Conservation (phyloP, 2,888 invertebrate genomes). For the Rhagophthalmus giganteus region DNA sequence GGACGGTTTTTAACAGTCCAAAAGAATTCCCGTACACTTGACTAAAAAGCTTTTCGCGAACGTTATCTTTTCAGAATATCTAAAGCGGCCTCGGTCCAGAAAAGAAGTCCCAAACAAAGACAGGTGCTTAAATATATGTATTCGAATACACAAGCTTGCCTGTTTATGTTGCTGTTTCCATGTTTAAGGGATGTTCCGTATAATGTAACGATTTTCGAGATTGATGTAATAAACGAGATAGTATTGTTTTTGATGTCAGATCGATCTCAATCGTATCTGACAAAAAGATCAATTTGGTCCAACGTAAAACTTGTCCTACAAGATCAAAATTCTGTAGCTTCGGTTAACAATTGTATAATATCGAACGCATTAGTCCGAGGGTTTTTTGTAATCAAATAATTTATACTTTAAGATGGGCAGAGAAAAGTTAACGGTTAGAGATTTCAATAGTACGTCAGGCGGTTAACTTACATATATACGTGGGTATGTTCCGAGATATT, state of each 20-base stretch:
- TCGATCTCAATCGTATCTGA: conserved; percentile 33
- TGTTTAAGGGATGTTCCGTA: conserved; percentile 38
- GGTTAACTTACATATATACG: conserved; percentile 12
- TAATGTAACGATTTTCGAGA: conserved; percentile 37
- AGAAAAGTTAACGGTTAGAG: conserved; percentile 16
- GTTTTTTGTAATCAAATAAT: too few relatives aligned
- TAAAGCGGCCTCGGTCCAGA: conserved; percentile 20
- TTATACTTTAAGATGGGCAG: conserved; percentile 1
- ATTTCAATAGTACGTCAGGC: conserved; percentile 26
- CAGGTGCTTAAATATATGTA: conserved; percentile 36
- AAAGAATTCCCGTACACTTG: conserved; percentile 13
- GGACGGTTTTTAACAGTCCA: conserved; percentile 1
- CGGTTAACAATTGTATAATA: not conserved
- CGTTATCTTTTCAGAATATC: conserved; percentile 32
- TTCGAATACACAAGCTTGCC: conserved; percentile 28
- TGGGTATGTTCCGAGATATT: conserved; percentile 5
- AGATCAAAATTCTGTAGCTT: conserved; percentile 12
- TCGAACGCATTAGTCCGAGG: too few relatives aligned
- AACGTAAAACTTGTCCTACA: conserved; percentile 15
- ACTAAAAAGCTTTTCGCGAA: conserved; percentile 28
- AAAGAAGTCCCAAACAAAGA: conserved; percentile 27
- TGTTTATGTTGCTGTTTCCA: conserved; percentile 33
- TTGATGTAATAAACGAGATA: conserved; percentile 36
- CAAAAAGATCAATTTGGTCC: conserved; percentile 21
- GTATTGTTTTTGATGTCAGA: conserved; percentile 37